Conservation (phyloP, 2,888 invertebrate genomes). For the Apantesis nais region DNA sequence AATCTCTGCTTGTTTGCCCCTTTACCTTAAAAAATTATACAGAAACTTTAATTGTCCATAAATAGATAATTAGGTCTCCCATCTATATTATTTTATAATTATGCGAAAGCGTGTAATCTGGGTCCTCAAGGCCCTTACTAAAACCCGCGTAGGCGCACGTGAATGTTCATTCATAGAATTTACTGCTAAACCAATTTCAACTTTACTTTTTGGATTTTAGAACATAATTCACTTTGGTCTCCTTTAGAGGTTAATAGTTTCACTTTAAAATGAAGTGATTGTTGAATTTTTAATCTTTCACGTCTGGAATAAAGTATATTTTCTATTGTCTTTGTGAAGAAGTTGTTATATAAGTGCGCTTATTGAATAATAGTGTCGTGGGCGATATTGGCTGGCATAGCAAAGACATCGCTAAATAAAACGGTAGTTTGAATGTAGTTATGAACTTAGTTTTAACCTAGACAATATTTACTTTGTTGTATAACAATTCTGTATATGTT, state of each 20-base stretch:
- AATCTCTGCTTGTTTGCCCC: no score
- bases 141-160: conserved; percentile 59
- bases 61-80: not conserved
- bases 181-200: conserved; percentile 18
- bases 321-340: conserved; percentile 24
- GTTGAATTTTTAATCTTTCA: conserved; percentile 16
- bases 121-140: conserved; percentile 37
- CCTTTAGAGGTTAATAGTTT: conserved; percentile 29
- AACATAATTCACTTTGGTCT: conserved; percentile 9
- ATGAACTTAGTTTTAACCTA: conserved; percentile 33
- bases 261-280: not conserved
- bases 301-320: not conserved
- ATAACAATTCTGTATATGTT: not conserved
- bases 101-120: conserved; percentile 21
- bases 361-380: conserved; percentile 60
- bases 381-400: conserved; percentile 59
- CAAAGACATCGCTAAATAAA: conserved; percentile 53
- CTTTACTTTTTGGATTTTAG: rapidly evolving
- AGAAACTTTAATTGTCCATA: not conserved
- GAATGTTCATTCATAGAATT: conserved; percentile 57
- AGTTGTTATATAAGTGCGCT: conserved; percentile 41
- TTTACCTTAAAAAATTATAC: not conserved
- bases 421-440: conserved; percentile 25
- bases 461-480: not conserved
- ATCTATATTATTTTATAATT: not conserved